Conservation (phyloP, 2,888 invertebrate species). For the Phlogophora meticulosa region DNA sequence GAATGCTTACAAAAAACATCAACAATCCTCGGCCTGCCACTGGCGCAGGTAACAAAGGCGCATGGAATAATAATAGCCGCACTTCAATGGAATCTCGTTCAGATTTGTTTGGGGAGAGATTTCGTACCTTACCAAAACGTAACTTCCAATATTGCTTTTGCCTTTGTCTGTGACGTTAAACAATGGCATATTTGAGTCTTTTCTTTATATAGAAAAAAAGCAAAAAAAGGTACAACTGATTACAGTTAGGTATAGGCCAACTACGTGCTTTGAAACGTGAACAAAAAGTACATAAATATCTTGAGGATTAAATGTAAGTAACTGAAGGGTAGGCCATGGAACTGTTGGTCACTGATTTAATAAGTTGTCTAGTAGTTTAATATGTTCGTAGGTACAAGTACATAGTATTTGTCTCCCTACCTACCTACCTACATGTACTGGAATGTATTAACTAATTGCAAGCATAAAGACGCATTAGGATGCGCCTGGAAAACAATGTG, state of each 20-base stretch:
- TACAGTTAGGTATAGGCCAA: constrained; percentile 1
- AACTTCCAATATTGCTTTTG: constrained; percentile 26
- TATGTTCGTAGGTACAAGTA: neutral
- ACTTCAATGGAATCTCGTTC: constrained; percentile 61
- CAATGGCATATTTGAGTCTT: constrained; percentile 18
- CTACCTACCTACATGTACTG: neutral
- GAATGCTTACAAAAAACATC: constrained; percentile 84
- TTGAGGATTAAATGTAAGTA: constrained; percentile 20
- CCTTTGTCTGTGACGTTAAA: constrained; percentile 31
- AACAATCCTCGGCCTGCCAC: constrained; percentile 77
- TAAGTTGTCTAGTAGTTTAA: neutral
- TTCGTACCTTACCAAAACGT: constrained; percentile 19
- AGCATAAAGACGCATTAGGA: constrained; percentile 8
- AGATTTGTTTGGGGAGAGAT: constrained; percentile 35
- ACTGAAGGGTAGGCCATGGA: neutral
- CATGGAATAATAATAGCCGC: constrained; percentile 65
- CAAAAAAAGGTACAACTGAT: constrained; percentile 8
- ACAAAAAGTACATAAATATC: neutral
- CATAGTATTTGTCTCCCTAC: no score
- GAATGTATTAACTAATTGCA: neutral
- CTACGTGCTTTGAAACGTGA: constrained; percentile 1
- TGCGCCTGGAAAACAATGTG: constrained; percentile 8
- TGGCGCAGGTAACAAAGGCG: constrained; percentile 79
- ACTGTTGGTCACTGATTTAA: neutral
- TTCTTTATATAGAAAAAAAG: constrained; percentile 13